Percentiles rank a stretch among this genome's conserved stretches.
Conservation (phyloP, 1,140 invertebrate genomes). For the Trachymyrmex septentrionalis region DNA sequence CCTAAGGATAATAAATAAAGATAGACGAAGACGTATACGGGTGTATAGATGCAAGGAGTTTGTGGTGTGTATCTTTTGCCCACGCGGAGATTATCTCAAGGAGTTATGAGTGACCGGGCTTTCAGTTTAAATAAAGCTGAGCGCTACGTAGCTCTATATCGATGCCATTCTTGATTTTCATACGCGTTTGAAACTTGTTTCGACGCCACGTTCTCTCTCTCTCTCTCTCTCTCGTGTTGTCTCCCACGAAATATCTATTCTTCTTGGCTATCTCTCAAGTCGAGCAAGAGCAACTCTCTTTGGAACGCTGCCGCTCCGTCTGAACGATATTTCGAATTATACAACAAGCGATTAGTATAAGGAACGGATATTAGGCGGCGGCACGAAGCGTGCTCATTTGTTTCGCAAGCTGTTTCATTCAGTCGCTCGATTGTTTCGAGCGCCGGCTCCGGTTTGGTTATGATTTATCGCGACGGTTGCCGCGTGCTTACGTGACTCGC, state of each 20-base stretch:
- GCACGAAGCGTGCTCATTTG: conserved; percentile 39
- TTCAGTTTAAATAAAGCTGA: conserved; percentile 80
- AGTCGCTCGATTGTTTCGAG: conserved; percentile 40
- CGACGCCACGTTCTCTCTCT: neutral
- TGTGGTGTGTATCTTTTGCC: conserved; percentile 73
- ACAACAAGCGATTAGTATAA: conserved; percentile 40
- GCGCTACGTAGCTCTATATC: conserved; percentile 37
- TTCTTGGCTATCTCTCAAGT: neutral
- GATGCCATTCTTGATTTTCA: conserved; percentile 53
- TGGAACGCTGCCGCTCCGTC: conserved; percentile 11
- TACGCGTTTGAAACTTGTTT: conserved; percentile 23
- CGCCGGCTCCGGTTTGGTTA: conserved; percentile 30
- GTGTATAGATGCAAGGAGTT: conserved; percentile 56
- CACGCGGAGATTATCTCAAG: conserved; percentile 84
- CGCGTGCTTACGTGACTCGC: conserved; percentile 46
- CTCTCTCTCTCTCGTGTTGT: neutral
- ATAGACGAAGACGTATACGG: conserved; percentile 78
- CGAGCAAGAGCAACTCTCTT: neutral
- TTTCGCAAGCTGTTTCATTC: conserved; percentile 61
- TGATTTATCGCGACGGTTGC: conserved; percentile 46
- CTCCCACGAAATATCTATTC: neutral
- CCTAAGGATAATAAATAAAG: conserved; percentile 84
- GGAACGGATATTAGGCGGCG: conserved; percentile 45
- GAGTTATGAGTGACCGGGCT: conserved; percentile 82
- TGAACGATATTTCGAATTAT: conserved; percentile 47